Base-by-base conservation (phyloP, 2,797 vertebrate genomes). In the Lophotriccus pileatus region DNA sequence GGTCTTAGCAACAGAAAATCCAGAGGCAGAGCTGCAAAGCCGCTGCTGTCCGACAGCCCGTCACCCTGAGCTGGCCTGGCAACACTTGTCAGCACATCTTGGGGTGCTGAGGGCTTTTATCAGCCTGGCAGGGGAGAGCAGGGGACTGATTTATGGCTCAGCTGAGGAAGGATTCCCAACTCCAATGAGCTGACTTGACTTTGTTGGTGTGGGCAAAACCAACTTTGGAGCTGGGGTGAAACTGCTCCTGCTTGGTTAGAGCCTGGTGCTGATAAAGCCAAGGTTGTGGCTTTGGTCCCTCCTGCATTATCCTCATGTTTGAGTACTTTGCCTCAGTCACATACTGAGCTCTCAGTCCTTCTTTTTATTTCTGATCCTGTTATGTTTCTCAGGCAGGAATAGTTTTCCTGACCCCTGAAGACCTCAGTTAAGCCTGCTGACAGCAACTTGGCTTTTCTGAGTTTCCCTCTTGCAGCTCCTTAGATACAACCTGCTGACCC, bases 21-120 rank as follows among this genome's bases (percentile, higher is more conserved):
- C 91, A 92, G 89, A 55, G 34, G 92, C 93, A 89, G 64, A 82
- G 86, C 91, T 85, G 87, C 68, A 83, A 88, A 90, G 80, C 89
- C 87, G 91, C 93, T 90, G 82, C 85, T 92, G 93, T 95, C 89
- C 63, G 87, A 78, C 89, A 91, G 49, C 21, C 34, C 2, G 62
- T 82, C 75, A 23, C 84, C 81, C 93, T 14, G 36, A 75, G 80
- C 80, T 14, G 78, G 95, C 89, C 93, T 95, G 89, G 93, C 95
- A 93, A 80, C 81, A 87, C 11, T 6, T 81, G 93, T 87, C 78
- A 90, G 83, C 80, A 83, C 85, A 53, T 37, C 83, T 49, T 53
- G 37, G 67, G 67, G 69, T 79, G 76, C 53, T 20, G 76, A 50
- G 82, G 76, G 82, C 34, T 68, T 44, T 70, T 23, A 58, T 80